Percentiles rank a stretch among this genome's conserved stretches.
phyloP scores from a whole-genome alignment of 2,888 invertebrate genomes.

The Hylaea fasciaria region DNA sequence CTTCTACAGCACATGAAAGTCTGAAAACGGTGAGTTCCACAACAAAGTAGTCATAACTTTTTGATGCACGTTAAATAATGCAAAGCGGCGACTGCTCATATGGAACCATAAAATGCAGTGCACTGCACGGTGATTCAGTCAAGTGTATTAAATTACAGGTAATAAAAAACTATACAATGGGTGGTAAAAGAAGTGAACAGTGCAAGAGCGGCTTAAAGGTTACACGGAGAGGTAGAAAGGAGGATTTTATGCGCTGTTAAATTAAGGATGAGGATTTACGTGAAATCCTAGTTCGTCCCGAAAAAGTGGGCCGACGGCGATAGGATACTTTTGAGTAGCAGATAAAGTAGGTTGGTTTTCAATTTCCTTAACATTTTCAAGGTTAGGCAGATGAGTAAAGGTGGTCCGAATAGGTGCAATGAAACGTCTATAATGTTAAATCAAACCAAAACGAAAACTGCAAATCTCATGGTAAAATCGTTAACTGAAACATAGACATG shows the following conservation, averaged over 20 bases:
- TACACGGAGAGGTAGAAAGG: conserved; percentile 53
- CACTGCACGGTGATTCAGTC: conserved; percentile 65
- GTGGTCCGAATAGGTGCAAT: too few species aligned
- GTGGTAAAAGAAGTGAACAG: conserved; percentile 57
- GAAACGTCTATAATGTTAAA: too few species aligned
- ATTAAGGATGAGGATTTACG: conserved; percentile 59
- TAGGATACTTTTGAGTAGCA: conserved; percentile 12
- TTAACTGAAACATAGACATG: too few species aligned
- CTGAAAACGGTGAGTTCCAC: conserved; percentile 15
- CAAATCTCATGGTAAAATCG: too few species aligned
- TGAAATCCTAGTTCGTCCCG: conserved; percentile 36
- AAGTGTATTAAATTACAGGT: conserved; percentile 76
- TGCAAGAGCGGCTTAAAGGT: conserved; percentile 49
- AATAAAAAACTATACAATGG: conserved; percentile 70
- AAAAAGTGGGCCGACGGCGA: conserved; percentile 14
- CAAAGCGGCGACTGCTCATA: conserved; percentile 50
- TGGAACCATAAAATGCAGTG: conserved; percentile 66
- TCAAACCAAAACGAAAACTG: too few species aligned
- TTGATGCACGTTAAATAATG: conserved; percentile 48
- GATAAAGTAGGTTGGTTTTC: conserved; percentile 9
- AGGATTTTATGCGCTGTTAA: conserved; percentile 64
- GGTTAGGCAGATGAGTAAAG: too few species aligned
- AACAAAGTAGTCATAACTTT: conserved; percentile 35
- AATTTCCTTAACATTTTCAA: too few species aligned
- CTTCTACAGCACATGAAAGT: conserved; percentile 1